Evolutionary conservation across 2,797 vertebrate species (phyloP).

Genomic region (Morus bassanus): DNA sequence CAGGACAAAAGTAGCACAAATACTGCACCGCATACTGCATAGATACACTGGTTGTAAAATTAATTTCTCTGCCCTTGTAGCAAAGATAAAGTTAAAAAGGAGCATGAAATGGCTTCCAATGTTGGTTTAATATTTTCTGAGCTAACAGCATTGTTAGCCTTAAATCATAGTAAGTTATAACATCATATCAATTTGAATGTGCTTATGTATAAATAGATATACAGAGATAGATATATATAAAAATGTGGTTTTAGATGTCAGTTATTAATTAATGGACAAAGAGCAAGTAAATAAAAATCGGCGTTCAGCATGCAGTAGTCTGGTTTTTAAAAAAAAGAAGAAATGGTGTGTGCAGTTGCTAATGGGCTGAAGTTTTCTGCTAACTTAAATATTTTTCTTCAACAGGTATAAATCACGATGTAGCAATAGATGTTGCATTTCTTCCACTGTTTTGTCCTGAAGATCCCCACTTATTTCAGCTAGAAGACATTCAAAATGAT

Average conservation of each 20-base stretch:
- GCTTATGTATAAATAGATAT: background rate
- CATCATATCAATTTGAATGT: background rate
- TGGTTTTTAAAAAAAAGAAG: background rate
- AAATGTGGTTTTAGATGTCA: background rate
- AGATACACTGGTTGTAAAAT: background rate
- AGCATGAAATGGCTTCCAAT: background rate
- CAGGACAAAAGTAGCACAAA: background rate
- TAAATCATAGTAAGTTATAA: background rate
- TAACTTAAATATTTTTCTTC: background rate
- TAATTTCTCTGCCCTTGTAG: background rate
- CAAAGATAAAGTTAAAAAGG: background rate
- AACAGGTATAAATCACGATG: slow-evolving; percentile 86
- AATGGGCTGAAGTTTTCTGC: background rate
- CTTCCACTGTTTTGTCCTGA: slow-evolving; percentile 77
- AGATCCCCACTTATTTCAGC: slow-evolving; percentile 73
- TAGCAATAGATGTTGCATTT: slow-evolving; percentile 84
- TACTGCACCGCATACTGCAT: background rate
- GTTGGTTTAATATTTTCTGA: background rate
- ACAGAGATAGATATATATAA: no score
- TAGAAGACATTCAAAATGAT: slow-evolving; percentile 72
- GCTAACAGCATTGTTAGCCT: background rate
- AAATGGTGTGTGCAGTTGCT: background rate
- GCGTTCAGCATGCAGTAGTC: background rate
- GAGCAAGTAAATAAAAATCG: background rate
- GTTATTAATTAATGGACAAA: background rate